Base-by-base conservation (phyloP, 2,113 vertebrate species). In the Paracyprichromis sp. region DNA sequence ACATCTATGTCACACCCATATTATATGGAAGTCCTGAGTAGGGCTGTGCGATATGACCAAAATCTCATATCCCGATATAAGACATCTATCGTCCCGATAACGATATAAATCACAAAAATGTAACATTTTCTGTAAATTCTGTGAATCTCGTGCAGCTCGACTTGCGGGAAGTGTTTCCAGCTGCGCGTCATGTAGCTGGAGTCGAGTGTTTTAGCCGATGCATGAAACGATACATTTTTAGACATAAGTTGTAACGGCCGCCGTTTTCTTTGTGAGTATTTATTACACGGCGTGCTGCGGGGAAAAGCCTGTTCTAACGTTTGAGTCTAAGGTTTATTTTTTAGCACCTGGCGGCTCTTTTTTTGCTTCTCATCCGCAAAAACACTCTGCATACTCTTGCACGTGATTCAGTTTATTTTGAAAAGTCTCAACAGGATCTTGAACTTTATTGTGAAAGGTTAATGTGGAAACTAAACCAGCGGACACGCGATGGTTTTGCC, bases 401-500 rank as follows among this genome's bases (percentile, higher is more conserved):
- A 19, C 2, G 8, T 3, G 47, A 50, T 50, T 50, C 16, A 2
- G 2, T 50, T 50, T 17, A 50, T 50, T 50, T 50, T 8, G 47
- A 17, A 50, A 50, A 5, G 16, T 50, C 16, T 50, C 8, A 50
- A 50, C 16, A 50, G 47, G 47, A 50, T 50, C 17, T 19, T 52
- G 47, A 52, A 0, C 50, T 52, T 52, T 52, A 52, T 52, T 52
- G 8, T 52, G 50, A 52, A n/a, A 52, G 50, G 50, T 52, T n/a
- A 0, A n/a, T n/a, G 50, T 52, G 17, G 17, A 52, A 53, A 0
- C 0, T 53, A n/a, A 53, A 53, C 19, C 0, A n/a, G 50, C 19
- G 1, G 50, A 52, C 8, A n/a, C 0, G 0, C 3, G 1, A 52
- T 0, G 50, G 0, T 10, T 0, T n/a, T 52, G 0, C 9, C 19